Evolutionary conservation across 2,797 vertebrate species (phyloP).

Genomic region (Acanthornis magna): DNA sequence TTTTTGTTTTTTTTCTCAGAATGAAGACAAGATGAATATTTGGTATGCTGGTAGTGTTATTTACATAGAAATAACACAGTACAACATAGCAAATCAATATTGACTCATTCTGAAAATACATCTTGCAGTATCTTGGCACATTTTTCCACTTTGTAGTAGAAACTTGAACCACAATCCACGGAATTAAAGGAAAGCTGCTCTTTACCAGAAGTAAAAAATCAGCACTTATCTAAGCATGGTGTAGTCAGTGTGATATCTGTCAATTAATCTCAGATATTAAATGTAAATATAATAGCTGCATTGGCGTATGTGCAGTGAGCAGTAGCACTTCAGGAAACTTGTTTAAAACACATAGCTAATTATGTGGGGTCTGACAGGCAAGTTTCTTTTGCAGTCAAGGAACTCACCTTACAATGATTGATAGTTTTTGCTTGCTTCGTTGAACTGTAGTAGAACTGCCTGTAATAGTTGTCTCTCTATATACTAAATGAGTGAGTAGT

Average conservation of each 20-base stretch:
- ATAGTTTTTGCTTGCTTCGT: background rate
- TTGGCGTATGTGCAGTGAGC: background rate
- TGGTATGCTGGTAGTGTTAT: background rate
- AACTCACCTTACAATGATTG: background rate
- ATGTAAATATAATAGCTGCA: background rate
- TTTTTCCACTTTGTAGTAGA: background rate
- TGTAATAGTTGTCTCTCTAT: background rate
- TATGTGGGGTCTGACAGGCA: background rate
- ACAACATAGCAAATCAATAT: background rate
- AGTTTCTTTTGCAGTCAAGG: background rate
- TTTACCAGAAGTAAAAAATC: background rate
- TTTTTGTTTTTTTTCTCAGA: background rate
- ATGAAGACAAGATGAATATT: background rate
- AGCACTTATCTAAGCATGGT: background rate
- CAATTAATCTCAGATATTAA: background rate
- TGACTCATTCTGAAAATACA: background rate
- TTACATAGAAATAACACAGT: background rate
- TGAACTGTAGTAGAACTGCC: background rate
- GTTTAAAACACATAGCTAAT: background rate
- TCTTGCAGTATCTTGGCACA: background rate
- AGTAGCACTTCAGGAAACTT: background rate
- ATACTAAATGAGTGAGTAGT: background rate
- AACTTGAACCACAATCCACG: background rate
- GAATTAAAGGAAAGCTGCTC: background rate
- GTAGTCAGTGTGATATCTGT: background rate